Evolutionary conservation across 2,113 vertebrate genomes (phyloP).

Genomic region (Deroptyus accipitrinus): DNA sequence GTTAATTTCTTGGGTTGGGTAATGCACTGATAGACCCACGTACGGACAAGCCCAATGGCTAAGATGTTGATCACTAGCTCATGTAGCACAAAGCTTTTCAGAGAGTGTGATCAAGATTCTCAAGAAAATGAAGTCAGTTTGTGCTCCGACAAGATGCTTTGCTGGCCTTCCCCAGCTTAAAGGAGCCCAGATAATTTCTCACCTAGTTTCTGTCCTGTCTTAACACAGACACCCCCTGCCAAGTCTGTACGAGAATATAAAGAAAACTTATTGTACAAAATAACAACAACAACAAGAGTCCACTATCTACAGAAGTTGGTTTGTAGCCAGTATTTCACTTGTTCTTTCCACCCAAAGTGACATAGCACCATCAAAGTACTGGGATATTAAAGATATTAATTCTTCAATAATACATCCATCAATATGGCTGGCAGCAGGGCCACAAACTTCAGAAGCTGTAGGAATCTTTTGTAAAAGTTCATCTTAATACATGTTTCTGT

Average conservation of each 20-base stretch:
- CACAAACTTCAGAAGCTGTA: not conserved
- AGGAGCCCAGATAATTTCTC: not conserved
- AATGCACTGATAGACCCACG: not conserved
- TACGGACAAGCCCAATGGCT: not conserved
- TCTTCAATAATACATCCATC: not conserved
- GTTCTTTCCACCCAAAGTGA: not conserved
- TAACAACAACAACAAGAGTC: not conserved
- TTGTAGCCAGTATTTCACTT: not conserved
- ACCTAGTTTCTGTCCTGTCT: not conserved
- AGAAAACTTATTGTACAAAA: not conserved
- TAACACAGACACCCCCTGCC: not conserved
- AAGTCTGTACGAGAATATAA: not conserved
- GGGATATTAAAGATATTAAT: not conserved
- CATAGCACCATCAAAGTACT: fast-evolving
- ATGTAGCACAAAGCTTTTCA: not conserved
- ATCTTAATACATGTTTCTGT: not conserved
- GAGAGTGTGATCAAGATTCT: not conserved
- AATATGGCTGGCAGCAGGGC: not conserved
- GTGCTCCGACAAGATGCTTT: not conserved
- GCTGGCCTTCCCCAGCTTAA: not conserved
- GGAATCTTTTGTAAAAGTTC: not conserved
- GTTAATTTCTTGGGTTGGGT: not conserved
- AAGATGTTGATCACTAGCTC: fast-evolving
- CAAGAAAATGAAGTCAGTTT: not conserved
- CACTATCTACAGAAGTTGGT: not conserved